Evolutionary conservation across 1,140 invertebrate genomes (phyloP), one percentile per base, ranked within the genome.

Genomic region (Batillaria attramentaria): DNA sequence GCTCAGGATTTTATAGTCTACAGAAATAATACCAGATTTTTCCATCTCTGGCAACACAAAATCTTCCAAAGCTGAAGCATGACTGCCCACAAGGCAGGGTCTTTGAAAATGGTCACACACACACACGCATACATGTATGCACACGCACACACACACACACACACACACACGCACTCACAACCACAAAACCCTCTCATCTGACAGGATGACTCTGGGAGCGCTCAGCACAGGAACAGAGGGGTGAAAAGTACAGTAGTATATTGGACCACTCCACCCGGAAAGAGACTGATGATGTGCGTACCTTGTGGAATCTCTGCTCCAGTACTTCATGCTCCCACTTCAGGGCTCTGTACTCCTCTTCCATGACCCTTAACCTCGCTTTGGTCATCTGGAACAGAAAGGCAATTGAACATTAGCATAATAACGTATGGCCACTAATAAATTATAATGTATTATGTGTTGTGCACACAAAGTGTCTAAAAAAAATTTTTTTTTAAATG

Each of bases 251-350:
- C n/a, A n/a, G n/a, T n/a, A n/a, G n/a, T n/a, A n/a, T n/a, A n/a
- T n/a, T n/a, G n/a, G n/a, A n/a, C n/a, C n/a, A n/a, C n/a, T n/a
- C n/a, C n/a, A n/a, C n/a, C n/a, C n/a, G n/a, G n/a, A n/a, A n/a
- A n/a, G n/a, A n/a, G n/a, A n/a, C n/a, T n/a, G n/a, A n/a, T n/a
- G 6, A 42, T 31, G 42, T 46, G 85, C 73, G 72, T 84, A 96
- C 93, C 81, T 95, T 94, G 85, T 95, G 94, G 89, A 96, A 96
- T 83, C 95, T 92, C 69, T 96, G 91, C 89, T 95, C 93, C 2
- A 96, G 87, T 0, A 96, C 94, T 89, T 94, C 94, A 83, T 94
- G 94, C 85, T 92, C 90, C 90, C 91, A 92, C 76, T 90, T 85
- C 43, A 91, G 74, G 10, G 87, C 87, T 94, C 94, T 94, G 93